Base-by-base conservation (phyloP, 1,140 invertebrate genomes). In the Tachypleus tridentatus region DNA sequence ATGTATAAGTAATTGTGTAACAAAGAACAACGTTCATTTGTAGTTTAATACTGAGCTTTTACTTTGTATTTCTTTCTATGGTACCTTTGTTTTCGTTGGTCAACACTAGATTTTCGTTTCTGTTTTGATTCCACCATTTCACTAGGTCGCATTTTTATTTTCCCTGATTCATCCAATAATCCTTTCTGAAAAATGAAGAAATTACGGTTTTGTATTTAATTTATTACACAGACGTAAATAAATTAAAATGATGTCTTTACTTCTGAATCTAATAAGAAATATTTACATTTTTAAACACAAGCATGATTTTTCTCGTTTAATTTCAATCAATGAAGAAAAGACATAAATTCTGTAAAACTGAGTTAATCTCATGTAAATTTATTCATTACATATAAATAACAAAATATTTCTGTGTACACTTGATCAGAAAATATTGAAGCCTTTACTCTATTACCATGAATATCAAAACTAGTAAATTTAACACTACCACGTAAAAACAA, bases 91-190 rank as follows among this genome's bases (percentile, higher is more conserved):
- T 63, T 64, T 58, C 67, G 49, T 6, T 63, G 49, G 53, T 70
- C 70, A 61, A 71, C 65, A 64, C 70, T 71, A 48, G 67, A 69
- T 57, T 65, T 65, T 59, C 70, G 60, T 56, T 65, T 64, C 63
- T 70, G 72, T 52, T 68, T 61, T 48, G 73, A 70, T 66, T 75
- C 73, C 49, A 75, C 58, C 64, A 70, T 67, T 65, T 75, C 74
- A 60, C 74, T 74, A 7, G 74, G 72, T 11, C 72, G 67, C 11
- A 75, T 75, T 56, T 72, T 71, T 9, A 66, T 68, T 60, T 73
- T 67, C 48, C 72, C 73, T 48, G 67, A 65, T 50, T 70, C 62
- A 60, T 75, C 74, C 51, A 74, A 62, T 29, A 73, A 7, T 49
- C 73, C 72, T 69, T 73, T 73, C 71, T 74, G 29, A 29, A 29